A percentile compares a stretch with the other conserved stretches of the same genome.
These are phyloP conservation scores for Apis dorsata DNA, from an alignment of 1,140 invertebrate species.

Conservation along the genomic window DNA sequence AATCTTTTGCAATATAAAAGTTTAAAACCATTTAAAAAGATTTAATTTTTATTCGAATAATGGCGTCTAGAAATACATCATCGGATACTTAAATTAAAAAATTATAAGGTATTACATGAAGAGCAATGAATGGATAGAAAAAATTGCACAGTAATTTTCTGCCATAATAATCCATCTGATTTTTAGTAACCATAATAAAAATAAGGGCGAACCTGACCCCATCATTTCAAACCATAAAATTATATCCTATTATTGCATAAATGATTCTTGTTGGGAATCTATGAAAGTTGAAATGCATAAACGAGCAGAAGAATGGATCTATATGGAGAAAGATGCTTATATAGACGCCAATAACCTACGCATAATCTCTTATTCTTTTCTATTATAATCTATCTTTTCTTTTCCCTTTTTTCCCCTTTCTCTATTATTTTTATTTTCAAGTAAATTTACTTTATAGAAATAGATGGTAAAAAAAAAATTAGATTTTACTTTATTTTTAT, in stretches of 20 bases:
- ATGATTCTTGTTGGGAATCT: slow-evolving; percentile 20
- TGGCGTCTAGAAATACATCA: slow-evolving; percentile 1
- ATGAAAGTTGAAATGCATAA: slow-evolving; percentile 37
- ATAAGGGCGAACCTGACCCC: slow-evolving; percentile 11
- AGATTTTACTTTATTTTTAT: neutral
- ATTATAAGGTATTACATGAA: slow-evolving; percentile 18
- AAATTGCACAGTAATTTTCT: slow-evolving; percentile 19
- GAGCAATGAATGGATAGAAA: neutral
- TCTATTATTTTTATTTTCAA: neutral
- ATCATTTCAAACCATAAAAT: slow-evolving; percentile 15
- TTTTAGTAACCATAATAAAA: neutral
- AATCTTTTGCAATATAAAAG: too few relatives aligned
- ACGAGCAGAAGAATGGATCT: neutral
- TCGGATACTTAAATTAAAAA: slow-evolving; percentile 28
- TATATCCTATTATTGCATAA: slow-evolving; percentile 22
- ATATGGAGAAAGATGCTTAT: neutral
- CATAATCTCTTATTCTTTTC: neutral
- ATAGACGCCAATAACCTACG: slow-evolving; percentile 43
- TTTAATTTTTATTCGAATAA: neutral
- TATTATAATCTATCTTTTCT: neutral
- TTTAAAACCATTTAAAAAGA: neutral
- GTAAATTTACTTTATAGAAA: neutral
- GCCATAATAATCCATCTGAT: neutral
- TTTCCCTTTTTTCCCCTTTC: neutral
- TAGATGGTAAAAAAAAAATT: neutral